phyloP scores from a whole-genome alignment of 2,113 vertebrate genomes.

The Gorsachius goisagi region DNA sequence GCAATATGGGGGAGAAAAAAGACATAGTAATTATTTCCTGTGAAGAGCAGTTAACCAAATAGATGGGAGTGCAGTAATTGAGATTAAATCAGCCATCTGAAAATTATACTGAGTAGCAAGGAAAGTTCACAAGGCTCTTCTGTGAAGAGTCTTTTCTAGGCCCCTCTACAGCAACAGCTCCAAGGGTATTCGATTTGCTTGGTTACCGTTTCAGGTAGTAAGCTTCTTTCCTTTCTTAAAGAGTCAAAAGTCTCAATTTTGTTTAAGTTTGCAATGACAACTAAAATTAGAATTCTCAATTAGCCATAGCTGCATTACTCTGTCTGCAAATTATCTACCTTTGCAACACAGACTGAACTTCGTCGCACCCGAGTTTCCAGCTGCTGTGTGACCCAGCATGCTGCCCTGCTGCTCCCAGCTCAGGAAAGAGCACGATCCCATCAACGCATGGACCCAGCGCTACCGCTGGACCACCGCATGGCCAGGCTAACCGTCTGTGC shows the following conservation, averaged over 20 bases:
- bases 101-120: not conserved
- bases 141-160: not conserved
- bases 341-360: not conserved
- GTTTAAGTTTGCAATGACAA: not conserved
- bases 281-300: not conserved
- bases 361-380: not conserved
- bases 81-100: not conserved
- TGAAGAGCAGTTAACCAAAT: not conserved
- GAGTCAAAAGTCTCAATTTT: not conserved
- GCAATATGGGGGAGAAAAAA: not conserved
- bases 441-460: not conserved
- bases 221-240: not conserved
- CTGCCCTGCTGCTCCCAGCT: not conserved
- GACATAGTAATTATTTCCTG: not conserved
- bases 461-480: not conserved
- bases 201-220: not conserved
- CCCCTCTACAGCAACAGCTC: not conserved
- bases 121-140: not conserved
- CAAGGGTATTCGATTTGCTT: not conserved
- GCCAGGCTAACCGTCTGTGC: not conserved
- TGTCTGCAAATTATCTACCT: not conserved
- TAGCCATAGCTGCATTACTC: not conserved
- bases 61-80: not conserved
- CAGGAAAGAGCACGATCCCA: rapidly evolving
- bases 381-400: not conserved